Evolutionary conservation across 2,888 invertebrate species (phyloP).

Genomic region (Leucophora obtusa): DNA sequence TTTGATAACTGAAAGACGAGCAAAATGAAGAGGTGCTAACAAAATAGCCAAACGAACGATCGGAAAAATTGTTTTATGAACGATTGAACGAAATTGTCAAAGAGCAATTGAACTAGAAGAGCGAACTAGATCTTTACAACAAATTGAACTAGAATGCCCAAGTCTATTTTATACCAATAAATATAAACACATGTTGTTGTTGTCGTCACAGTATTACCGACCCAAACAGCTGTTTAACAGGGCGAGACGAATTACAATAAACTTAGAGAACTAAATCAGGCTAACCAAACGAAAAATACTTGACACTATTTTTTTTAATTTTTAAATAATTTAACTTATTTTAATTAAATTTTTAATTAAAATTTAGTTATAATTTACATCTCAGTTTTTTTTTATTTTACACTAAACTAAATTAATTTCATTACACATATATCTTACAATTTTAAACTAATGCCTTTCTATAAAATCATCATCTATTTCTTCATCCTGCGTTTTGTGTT

Average conservation of each 20-base stretch:
- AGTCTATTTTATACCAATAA: background rate
- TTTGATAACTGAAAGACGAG: no score
- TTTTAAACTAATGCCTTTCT: constrained; percentile 52
- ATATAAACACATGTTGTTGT: constrained; percentile 49
- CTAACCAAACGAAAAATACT: background rate
- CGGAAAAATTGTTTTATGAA: no score
- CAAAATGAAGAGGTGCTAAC: no score
- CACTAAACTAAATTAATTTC: background rate
- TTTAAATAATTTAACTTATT: background rate
- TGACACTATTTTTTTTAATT: background rate
- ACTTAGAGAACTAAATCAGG: background rate
- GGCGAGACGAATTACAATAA: background rate
- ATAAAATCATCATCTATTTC: constrained; percentile 63
- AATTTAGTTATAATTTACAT: background rate
- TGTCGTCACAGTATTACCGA: background rate
- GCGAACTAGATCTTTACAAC: no score
- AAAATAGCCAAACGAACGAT: no score
- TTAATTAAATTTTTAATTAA: no score
- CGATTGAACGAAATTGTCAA: no score
- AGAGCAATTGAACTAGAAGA: no score
- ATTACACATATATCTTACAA: background rate
- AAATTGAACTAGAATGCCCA: no score
- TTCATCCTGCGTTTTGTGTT: constrained; percentile 66
- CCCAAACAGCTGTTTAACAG: constrained; percentile 27
- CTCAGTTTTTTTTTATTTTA: background rate